Conservation (phyloP, 2,797 vertebrate species). For the Chiroxiphia lanceolata region DNA sequence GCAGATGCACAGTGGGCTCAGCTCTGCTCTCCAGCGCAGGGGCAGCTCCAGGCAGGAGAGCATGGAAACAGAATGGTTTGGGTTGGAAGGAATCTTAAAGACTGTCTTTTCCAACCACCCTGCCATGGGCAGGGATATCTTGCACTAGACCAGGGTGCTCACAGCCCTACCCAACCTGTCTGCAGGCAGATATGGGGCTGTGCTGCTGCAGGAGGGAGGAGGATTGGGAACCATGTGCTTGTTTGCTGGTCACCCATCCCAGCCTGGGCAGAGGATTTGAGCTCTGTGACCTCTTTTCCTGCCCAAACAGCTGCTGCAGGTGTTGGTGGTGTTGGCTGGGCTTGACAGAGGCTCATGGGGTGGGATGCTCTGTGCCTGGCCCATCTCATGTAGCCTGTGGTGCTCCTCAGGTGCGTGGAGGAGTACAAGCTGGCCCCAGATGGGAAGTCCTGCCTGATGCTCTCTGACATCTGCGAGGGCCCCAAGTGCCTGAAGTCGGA, state of each 20-base stretch:
- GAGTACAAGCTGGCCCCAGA: conserved; percentile 94
- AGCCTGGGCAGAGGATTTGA: neutral
- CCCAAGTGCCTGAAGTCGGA: conserved; percentile 87
- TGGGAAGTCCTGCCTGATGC: conserved; percentile 91
- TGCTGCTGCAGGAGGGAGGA: neutral
- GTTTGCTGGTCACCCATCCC: rapidly evolving
- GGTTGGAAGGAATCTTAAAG: neutral
- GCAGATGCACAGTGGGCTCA: rapidly evolving
- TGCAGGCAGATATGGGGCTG: rapidly evolving
- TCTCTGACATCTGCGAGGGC: conserved; percentile 92
- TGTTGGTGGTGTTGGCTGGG: no score
- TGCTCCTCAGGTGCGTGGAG: conserved; percentile 88
- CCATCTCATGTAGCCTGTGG: neutral
- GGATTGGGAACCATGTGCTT: rapidly evolving
- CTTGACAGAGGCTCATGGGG: rapidly evolving
- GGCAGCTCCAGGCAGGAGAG: neutral
- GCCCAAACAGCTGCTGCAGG: neutral
- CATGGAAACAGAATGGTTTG: neutral
- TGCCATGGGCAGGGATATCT: neutral
- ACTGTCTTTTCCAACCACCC: neutral
- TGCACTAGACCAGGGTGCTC: neutral
- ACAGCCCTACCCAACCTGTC: neutral
- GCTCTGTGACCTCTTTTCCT: neutral
- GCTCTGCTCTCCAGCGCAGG: rapidly evolving
- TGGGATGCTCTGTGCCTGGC: neutral